A percentile compares a stretch with the other conserved stretches of the same genome.
Conservation (phyloP, 2,113 vertebrate species). For the Austrofundulus limnaeus region DNA sequence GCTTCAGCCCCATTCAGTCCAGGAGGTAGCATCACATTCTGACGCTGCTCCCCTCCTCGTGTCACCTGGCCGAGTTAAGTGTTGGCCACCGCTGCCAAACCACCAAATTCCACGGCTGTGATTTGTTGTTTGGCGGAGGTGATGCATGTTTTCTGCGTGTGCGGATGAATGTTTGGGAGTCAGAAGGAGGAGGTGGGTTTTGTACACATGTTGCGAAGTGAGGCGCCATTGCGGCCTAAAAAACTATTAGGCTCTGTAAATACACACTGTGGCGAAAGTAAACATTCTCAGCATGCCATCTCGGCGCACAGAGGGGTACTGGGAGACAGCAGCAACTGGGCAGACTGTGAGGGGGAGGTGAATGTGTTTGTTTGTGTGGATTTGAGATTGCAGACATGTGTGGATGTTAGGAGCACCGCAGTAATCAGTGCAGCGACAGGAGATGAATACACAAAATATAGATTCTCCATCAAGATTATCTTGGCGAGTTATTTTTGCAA, state of each 20-base stretch:
- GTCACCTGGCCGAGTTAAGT: constrained; percentile 53
- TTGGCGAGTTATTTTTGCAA: background rate
- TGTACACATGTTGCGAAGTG: constrained; percentile 73
- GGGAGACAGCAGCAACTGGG: constrained; percentile 74
- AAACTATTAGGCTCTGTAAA: constrained; percentile 81
- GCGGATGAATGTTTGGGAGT: constrained; percentile 38
- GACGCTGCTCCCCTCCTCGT: constrained; percentile 27
- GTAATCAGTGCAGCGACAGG: constrained; percentile 50
- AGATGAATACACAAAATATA: constrained; percentile 68
- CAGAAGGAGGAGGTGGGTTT: constrained; percentile 53
- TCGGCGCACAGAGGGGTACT: constrained; percentile 72
- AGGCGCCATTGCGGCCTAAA: constrained; percentile 77
- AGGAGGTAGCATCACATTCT: constrained; percentile 34
- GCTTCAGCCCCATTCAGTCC: constrained; percentile 31
- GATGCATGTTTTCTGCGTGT: constrained; percentile 49
- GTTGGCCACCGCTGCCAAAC: constrained; percentile 40
- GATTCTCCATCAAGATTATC: constrained; percentile 13
- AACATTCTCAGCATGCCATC: constrained; percentile 79
- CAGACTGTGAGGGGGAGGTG: constrained; percentile 61
- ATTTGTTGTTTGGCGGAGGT: constrained; percentile 53
- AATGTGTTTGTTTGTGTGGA: constrained; percentile 33
- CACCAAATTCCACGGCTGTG: constrained; percentile 60
- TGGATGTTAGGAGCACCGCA: constrained; percentile 23
- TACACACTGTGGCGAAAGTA: constrained; percentile 78
- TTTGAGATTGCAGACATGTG: constrained; percentile 18